Evolutionary conservation across 2,888 invertebrate genomes (phyloP), one percentile per base, ranked within the genome.

Genomic region (Limenitis camilla): DNA sequence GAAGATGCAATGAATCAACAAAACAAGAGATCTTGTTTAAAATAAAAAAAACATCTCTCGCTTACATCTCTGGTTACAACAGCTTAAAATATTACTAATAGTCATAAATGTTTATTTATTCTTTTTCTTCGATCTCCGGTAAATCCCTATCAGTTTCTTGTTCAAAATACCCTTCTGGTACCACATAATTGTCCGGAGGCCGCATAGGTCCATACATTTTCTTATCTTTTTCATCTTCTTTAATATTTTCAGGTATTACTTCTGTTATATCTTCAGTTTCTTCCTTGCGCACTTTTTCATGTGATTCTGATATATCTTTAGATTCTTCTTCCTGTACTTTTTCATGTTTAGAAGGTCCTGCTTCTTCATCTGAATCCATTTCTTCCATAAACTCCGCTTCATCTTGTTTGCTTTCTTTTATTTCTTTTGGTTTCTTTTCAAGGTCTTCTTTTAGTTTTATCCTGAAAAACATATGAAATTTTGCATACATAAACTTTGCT

Each of bases 321-420:
- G 59, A 43, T 43, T 27, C 4, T 45, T n/a, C 10, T 10, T 35
- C 35, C 6, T 35, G 35, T 8, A 35, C 35, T 35, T 35, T 8
- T n/a, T 35, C 43, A 19, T 32, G 47, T 39, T 54, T 46, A 52
- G 39, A 51, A 31, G 58, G 52, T 49, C 62, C 60, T 33, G 49
- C 53, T 58, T 81, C 81, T 44, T 87, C 86, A 49, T 88, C 86
- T 0, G 86, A 86, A 51, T 87, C 87, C 48, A 88, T 71, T 67
- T 89, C 89, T 71, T 89, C 89, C 0, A 89, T 87, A 52, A 89
- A 89, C 60, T 88, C 88, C 19, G 76, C 68, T 51, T 87, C 81
- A 46, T 76, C 71, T 61, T 71, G 62, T 40, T 72, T 74, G 0
- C 53, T 56, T 40, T 66, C 65, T 62, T 68, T 61, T 52, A 56